Conservation (phyloP, 2,888 invertebrate species). For the Apoda limacodes region DNA sequence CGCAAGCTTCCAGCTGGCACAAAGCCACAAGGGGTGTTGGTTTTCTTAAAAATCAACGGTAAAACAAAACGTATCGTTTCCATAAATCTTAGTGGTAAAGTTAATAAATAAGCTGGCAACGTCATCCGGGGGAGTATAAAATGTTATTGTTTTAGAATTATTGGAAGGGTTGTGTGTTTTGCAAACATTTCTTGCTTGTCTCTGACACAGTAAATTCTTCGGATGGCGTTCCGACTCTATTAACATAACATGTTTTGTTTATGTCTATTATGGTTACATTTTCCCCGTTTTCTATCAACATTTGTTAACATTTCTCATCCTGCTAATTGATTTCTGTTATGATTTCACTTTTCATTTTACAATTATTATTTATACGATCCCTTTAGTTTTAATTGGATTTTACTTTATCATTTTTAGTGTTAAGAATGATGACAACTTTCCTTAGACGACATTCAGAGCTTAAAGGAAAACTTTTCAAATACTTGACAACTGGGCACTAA, state of each 20-base stretch:
- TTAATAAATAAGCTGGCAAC: conserved; percentile 40
- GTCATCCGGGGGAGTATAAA: conserved; percentile 45
- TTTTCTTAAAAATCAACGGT: conserved; percentile 53
- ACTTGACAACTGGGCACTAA: no score
- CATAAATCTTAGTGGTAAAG: conserved; percentile 50
- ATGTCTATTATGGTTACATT: conserved; percentile 55
- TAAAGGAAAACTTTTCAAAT: no score
- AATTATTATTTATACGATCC: no score
- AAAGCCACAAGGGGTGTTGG: conserved; percentile 69
- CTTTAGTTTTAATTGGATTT: conserved; percentile 25
- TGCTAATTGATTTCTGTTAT: conserved; percentile 39
- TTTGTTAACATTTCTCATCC: conserved; percentile 34
- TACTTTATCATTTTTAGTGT: conserved; percentile 21
- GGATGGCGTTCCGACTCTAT: conserved; percentile 57
- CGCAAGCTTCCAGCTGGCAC: conserved; percentile 63
- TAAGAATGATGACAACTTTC: conserved; percentile 23
- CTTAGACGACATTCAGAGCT: no score
- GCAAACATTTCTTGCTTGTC: conserved; percentile 56
- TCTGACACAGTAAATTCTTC: conserved; percentile 51
- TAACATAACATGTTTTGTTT: conserved; percentile 67
- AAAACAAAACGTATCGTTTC: conserved; percentile 64
- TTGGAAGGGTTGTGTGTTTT: conserved; percentile 56
- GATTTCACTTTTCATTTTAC: conserved; percentile 17
- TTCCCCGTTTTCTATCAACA: conserved; percentile 43
- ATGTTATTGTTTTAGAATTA: conserved; percentile 55